These are phyloP conservation scores for Esox niger DNA, from an alignment of 2,113 vertebrate genomes.

Conservation along the genomic window DNA sequence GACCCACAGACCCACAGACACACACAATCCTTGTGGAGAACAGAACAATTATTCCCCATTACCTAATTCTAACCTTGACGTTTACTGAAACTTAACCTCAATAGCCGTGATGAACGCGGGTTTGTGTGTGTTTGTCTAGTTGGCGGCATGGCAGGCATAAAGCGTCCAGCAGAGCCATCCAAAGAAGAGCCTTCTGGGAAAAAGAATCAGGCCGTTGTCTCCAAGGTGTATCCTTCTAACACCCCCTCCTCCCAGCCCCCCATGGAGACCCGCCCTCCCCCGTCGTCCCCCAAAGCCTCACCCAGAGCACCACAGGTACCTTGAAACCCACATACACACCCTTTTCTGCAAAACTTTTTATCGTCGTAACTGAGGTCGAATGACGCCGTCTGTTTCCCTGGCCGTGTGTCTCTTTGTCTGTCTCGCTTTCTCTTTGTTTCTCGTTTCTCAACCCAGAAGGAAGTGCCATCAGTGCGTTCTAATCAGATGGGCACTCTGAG, in stretches of 20 bases:
- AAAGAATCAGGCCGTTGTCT: slow-evolving; percentile 68
- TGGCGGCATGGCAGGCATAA: slow-evolving; percentile 84
- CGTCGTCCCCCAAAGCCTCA: slow-evolving; percentile 20
- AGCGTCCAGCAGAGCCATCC: slow-evolving; percentile 74
- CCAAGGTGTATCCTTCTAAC: slow-evolving; percentile 48
- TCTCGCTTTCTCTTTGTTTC: too few relatives aligned
- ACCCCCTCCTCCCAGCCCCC: slow-evolving; percentile 44
- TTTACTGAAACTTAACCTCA: too few relatives aligned
- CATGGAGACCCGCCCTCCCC: slow-evolving; percentile 57
- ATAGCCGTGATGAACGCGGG: not conserved
- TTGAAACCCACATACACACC: not conserved
- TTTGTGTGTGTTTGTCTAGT: slow-evolving; percentile 66
- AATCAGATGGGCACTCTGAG: slow-evolving; percentile 58
- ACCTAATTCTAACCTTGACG: too few relatives aligned
- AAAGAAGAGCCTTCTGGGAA: slow-evolving; percentile 75
- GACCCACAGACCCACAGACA: too few relatives aligned
- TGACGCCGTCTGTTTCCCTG: too few relatives aligned
- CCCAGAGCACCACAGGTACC: slow-evolving; percentile 46
- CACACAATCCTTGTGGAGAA: not conserved
- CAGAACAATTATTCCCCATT: too few relatives aligned
- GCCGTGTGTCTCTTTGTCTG: too few relatives aligned
- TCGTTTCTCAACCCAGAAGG: slow-evolving; percentile 31
- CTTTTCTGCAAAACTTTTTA: too few relatives aligned
- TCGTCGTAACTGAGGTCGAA: too few relatives aligned
- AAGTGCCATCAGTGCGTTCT: slow-evolving; percentile 40